These are phyloP conservation scores for Sternarchorhynchus goeldii DNA, from an alignment of 2,797 vertebrate genomes.

Conservation along the genomic window DNA sequence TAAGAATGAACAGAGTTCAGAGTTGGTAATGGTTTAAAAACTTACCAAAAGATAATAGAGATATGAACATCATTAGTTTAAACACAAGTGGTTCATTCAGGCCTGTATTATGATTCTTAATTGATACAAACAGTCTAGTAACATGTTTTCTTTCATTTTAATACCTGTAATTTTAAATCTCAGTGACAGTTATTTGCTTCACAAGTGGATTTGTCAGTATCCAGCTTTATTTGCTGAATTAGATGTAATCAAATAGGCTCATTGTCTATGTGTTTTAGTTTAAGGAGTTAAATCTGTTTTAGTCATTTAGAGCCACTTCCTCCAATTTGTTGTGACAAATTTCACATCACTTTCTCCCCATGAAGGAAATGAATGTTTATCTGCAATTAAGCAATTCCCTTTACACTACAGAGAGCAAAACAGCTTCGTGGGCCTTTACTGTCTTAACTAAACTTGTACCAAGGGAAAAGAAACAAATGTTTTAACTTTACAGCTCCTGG, in stretches of 20 bases:
- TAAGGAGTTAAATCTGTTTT: conserved; percentile 26
- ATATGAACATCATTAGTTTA: not conserved
- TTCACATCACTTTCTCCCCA: conserved; percentile 20
- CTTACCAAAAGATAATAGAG: not conserved
- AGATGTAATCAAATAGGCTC: not conserved
- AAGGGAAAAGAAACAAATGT: conserved; percentile 9
- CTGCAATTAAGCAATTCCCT: conserved; percentile 32
- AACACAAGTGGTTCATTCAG: not conserved
- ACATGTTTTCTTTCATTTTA: not conserved
- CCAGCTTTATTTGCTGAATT: conserved; percentile 10
- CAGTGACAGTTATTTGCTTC: not conserved
- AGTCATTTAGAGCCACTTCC: conserved; percentile 32
- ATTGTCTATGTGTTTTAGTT: conserved; percentile 5
- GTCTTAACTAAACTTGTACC: not conserved
- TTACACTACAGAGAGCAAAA: conserved; percentile 25
- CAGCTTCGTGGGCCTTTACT: conserved; percentile 15
- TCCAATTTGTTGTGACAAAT: conserved; percentile 29
- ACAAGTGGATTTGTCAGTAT: not conserved
- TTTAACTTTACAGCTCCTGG: not conserved
- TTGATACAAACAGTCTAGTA: not conserved
- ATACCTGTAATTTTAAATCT: not conserved
- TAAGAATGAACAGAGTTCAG: conserved; percentile 20
- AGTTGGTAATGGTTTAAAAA: not conserved
- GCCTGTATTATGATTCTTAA: not conserved
- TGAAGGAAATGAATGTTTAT: conserved; percentile 29